Percentiles rank a stretch among this genome's conserved stretches.
Conservation (phyloP, 2,888 invertebrate species). For the Cheilosia pagana region DNA sequence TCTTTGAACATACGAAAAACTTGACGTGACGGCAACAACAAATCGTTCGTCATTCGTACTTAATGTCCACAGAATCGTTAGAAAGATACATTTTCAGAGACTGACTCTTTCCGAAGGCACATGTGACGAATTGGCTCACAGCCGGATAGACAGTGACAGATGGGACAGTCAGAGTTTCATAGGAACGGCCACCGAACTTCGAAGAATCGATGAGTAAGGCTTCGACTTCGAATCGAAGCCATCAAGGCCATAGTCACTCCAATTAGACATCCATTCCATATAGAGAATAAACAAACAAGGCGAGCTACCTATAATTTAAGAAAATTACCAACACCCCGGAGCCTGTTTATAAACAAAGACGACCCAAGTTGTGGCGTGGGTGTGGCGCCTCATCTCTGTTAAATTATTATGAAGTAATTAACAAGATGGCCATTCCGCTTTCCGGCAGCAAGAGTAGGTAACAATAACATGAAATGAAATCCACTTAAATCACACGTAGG, state of each 20-base stretch:
- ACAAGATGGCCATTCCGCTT: conserved; percentile 30
- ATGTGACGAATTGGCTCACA: conserved; percentile 5
- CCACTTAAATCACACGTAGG: conserved; percentile 22
- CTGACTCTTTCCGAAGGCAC: conserved; percentile 27
- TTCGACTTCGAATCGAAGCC: conserved; percentile 22
- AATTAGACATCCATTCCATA: background rate
- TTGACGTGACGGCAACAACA: conserved; percentile 15
- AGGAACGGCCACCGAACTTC: conserved; percentile 18
- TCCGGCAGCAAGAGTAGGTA: conserved; percentile 7
- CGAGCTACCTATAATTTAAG: background rate
- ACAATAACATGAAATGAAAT: conserved; percentile 3
- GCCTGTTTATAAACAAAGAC: background rate
- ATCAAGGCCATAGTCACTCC: conserved; percentile 30
- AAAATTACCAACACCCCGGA: conserved; percentile 11
- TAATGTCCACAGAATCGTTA: conserved; percentile 3
- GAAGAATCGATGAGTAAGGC: conserved; percentile 48
- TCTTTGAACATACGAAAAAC: too few species aligned
- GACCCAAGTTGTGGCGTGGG: conserved; percentile 17
- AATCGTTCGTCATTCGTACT: conserved; percentile 35
- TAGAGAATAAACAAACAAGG: conserved; percentile 3
- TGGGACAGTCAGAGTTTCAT: conserved; percentile 12
- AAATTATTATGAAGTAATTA: conserved; percentile 22
- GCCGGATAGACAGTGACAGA: background rate
- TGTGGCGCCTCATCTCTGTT: conserved; percentile 23
- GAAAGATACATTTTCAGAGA: background rate